These are phyloP conservation scores for Hylia prasina DNA, from an alignment of 2,113 vertebrate species.

Conservation along the genomic window DNA sequence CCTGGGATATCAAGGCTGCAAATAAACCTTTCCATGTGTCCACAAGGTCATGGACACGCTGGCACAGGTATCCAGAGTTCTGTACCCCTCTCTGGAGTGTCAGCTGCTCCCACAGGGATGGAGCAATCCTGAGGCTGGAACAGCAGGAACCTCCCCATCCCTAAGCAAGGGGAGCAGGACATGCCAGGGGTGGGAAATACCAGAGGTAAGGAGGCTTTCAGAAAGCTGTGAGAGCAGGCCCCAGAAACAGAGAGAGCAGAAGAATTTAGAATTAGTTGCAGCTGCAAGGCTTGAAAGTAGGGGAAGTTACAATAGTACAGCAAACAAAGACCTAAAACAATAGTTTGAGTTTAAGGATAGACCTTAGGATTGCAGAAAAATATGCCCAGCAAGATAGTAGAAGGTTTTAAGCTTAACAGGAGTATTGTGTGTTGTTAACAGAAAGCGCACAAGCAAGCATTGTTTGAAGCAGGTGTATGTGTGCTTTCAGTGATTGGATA, in stretches of 20 bases:
- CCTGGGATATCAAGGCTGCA: neutral
- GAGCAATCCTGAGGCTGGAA: fast-evolving
- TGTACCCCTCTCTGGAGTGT: fast-evolving
- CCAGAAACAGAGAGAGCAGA: neutral
- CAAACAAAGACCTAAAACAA: neutral
- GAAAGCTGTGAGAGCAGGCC: neutral
- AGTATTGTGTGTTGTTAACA: neutral
- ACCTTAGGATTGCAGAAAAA: neutral
- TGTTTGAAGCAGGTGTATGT: neutral
- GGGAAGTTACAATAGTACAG: neutral
- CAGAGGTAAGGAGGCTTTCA: neutral
- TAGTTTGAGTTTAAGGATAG: neutral
- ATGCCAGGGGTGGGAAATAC: neutral
- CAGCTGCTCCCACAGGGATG: neutral
- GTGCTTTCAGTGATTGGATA: neutral
- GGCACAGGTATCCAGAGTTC: neutral
- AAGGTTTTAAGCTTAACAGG: neutral
- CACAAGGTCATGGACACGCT: fast-evolving
- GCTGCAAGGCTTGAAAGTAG: neutral
- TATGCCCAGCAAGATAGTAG: neutral
- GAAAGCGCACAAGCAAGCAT: neutral
- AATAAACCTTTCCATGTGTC: neutral
- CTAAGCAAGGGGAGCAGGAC: neutral
- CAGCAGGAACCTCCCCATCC: neutral
- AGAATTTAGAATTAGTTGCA: neutral